A percentile compares a stretch with the other conserved stretches of the same genome.
phyloP scores from a whole-genome alignment of 2,888 invertebrate genomes.

The Octodonta nipae region DNA sequence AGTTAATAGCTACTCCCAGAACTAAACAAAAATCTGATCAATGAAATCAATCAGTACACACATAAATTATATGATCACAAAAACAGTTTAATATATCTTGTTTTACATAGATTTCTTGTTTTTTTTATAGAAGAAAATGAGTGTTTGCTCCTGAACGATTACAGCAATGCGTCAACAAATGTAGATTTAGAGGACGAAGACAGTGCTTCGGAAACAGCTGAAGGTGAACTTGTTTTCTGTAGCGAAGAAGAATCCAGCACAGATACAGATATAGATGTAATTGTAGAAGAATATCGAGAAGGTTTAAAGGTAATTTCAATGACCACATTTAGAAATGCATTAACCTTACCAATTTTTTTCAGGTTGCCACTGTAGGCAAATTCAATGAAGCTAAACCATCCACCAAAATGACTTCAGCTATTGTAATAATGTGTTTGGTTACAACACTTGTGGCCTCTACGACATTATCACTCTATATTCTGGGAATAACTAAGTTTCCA shows the following conservation, averaged over 20 bases:
- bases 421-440: constrained; percentile 23
- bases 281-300: constrained; percentile 63
- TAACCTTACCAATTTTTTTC: constrained; percentile 10
- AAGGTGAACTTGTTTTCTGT: constrained; percentile 23
- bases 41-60: no score
- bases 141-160: constrained; percentile 45
- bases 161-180: constrained; percentile 31
- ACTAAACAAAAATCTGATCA: no score
- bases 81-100: neutral
- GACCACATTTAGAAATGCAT: neutral
- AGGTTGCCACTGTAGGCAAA: constrained; percentile 29
- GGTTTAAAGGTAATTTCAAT: constrained; percentile 44
- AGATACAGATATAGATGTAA: constrained; percentile 64
- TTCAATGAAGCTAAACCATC: constrained; percentile 25
- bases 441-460: constrained; percentile 22
- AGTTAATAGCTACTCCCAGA: no score
- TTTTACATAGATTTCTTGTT: no score
- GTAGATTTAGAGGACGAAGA: constrained; percentile 21
- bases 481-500: constrained; percentile 19
- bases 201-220: constrained; percentile 29
- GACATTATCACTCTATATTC: constrained; percentile 21
- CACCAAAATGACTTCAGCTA: constrained; percentile 23
- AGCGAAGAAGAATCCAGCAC: constrained; percentile 40
- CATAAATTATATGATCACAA: no score
- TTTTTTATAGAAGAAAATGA: constrained; percentile 42